Evolutionary conservation across 2,113 vertebrate species (phyloP).

Genomic region (Daubentonia madagascariensis): DNA sequence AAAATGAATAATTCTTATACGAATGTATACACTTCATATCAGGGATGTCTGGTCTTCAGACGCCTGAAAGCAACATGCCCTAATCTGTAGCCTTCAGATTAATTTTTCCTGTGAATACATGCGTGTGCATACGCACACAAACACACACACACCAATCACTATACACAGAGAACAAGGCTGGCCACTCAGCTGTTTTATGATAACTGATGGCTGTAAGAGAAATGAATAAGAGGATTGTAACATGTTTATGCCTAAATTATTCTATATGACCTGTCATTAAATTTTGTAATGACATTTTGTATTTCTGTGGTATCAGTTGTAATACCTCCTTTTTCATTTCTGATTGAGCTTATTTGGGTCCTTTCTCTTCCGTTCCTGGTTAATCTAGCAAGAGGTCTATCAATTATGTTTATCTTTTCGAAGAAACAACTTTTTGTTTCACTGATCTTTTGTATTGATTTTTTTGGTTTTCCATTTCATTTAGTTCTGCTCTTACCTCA

Average conservation of each 20-base stretch:
- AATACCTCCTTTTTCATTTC: too few relatives aligned
- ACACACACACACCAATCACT: background rate
- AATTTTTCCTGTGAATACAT: background rate
- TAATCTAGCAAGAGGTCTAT: too few relatives aligned
- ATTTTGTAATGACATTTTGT: background rate
- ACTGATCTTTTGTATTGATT: too few relatives aligned
- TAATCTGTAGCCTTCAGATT: background rate
- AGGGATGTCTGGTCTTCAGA: background rate
- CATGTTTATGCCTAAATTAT: background rate
- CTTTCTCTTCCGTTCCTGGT: too few relatives aligned
- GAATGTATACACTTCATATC: background rate
- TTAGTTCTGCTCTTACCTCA: too few relatives aligned
- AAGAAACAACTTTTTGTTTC: too few relatives aligned
- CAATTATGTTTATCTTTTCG: too few relatives aligned
- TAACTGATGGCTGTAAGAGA: background rate
- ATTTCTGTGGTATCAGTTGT: too few relatives aligned
- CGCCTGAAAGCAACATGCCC: background rate
- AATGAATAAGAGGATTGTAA: background rate
- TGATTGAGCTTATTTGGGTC: too few relatives aligned
- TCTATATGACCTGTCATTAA: background rate
- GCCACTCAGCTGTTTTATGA: background rate
- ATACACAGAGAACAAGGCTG: background rate
- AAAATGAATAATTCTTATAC: background rate
- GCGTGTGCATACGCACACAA: too few relatives aligned
- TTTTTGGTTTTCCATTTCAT: too few relatives aligned